Percentiles rank a stretch among this genome's conserved stretches.
phyloP scores from a whole-genome alignment of 2,113 vertebrate species.

The Phalacrocorax aristotelis region DNA sequence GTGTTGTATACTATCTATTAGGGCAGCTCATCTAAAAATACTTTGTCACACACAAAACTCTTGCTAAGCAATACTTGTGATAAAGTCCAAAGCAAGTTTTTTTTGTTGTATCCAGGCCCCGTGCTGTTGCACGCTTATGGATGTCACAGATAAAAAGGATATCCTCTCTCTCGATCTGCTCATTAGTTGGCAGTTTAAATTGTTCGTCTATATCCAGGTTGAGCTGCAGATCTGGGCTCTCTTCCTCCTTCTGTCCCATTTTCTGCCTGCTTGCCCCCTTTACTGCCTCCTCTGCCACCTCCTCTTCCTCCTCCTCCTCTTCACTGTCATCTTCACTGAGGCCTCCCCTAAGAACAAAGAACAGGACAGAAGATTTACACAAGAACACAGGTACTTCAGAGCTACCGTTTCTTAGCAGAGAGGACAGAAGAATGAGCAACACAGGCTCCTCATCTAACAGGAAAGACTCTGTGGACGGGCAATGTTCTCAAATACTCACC shows the following conservation, averaged over 20 bases:
- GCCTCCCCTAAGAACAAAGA: slow-evolving; percentile 7
- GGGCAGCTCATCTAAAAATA: background rate
- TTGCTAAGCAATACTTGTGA: background rate
- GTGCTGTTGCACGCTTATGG: accelerated
- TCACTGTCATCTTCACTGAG: slow-evolving; percentile 74
- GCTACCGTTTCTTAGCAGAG: background rate
- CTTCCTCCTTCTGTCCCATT: slow-evolving; percentile 45
- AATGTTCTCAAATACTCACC: slow-evolving; percentile 21
- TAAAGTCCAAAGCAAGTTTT: background rate
- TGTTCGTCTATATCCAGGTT: slow-evolving; percentile 83
- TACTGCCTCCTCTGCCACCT: background rate
- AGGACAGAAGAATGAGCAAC: background rate
- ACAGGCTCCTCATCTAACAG: background rate
- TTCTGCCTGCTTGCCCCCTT: background rate
- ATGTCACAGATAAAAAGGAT: slow-evolving; percentile 67
- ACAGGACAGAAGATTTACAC: background rate
- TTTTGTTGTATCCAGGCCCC: background rate
- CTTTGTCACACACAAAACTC: background rate
- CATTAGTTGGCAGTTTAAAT: slow-evolving; percentile 82
- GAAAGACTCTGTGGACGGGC: background rate
- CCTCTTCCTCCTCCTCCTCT: slow-evolving; percentile 43
- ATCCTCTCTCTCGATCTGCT: slow-evolving; percentile 86
- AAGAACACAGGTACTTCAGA: background rate
- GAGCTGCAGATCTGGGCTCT: slow-evolving; percentile 78
- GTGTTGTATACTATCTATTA: background rate